These are phyloP conservation scores for Actias luna DNA, from an alignment of 2,888 invertebrate genomes.

Conservation along the genomic window DNA sequence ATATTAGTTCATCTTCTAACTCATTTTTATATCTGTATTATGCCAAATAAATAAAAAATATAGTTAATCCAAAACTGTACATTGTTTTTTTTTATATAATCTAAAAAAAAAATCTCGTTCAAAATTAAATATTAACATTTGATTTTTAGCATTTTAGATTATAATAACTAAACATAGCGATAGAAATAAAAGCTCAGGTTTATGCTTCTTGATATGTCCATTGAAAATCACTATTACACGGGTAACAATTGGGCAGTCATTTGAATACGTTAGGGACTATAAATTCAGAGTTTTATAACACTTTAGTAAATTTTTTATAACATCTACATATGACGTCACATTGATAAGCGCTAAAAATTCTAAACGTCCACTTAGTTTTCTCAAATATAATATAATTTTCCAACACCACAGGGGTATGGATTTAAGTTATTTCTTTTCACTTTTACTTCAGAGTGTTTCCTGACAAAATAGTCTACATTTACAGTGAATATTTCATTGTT, in stretches of 20 bases:
- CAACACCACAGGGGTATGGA: not conserved
- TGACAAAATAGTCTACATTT: not conserved
- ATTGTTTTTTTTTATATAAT: no score
- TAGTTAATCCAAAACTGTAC: no score
- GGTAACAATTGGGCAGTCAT: not conserved
- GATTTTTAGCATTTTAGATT: not conserved
- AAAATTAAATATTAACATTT: not conserved
- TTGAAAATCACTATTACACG: not conserved
- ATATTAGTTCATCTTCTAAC: no score
- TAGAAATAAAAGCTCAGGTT: not conserved
- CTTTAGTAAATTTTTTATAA: not conserved
- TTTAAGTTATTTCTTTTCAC: not conserved
- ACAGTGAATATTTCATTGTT: not conserved
- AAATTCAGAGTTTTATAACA: not conserved
- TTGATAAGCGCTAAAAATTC: not conserved
- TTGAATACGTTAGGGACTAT: not conserved
- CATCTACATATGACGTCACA: not conserved
- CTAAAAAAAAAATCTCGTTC: not conserved
- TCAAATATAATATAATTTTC: not conserved
- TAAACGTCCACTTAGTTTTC: not conserved
- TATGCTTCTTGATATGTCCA: not conserved
- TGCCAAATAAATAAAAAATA: no score
- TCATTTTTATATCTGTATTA: no score
- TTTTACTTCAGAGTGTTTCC: not conserved
- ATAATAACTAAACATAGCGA: not conserved